A percentile compares a stretch with the other conserved stretches of the same genome.
Conservation (phyloP, 2,113 vertebrate species). For the Coptodon rendalli region DNA sequence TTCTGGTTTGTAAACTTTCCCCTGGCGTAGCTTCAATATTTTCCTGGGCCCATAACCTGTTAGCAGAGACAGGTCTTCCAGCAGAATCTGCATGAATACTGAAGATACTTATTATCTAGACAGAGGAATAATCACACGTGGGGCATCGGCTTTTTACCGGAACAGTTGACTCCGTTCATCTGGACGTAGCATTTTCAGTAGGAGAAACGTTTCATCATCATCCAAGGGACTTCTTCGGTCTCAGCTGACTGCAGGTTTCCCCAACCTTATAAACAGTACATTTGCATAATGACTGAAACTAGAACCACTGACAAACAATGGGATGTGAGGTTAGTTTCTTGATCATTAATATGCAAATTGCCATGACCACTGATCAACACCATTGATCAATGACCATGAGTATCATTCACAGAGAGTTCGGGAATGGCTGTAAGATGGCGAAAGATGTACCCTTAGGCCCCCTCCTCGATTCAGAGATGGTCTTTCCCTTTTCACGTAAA, state of each 20-base stretch:
- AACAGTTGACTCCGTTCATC: not conserved
- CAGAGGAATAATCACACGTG: not conserved
- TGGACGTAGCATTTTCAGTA: not conserved
- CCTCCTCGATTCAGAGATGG: fast-evolving
- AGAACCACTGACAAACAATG: not conserved
- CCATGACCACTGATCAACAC: not conserved
- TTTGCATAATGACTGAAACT: not conserved
- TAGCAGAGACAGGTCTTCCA: not conserved
- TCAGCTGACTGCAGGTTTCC: not conserved
- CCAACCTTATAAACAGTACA: not conserved
- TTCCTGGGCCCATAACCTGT: not conserved
- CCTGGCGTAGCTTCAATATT: too few relatives aligned
- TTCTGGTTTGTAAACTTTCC: too few relatives aligned
- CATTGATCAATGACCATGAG: not conserved
- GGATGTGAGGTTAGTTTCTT: not conserved
- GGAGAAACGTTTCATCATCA: not conserved
- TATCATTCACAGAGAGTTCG: not conserved
- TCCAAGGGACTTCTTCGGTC: not conserved
- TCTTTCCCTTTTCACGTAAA: not conserved
- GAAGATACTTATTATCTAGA: not conserved
- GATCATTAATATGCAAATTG: not conserved
- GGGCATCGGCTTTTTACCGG: not conserved
- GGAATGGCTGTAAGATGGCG: not conserved
- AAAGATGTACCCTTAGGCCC: fast-evolving
- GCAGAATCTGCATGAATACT: not conserved